Base-by-base conservation (phyloP, 2,888 invertebrate species). In the Stenichneumon culpator region DNA sequence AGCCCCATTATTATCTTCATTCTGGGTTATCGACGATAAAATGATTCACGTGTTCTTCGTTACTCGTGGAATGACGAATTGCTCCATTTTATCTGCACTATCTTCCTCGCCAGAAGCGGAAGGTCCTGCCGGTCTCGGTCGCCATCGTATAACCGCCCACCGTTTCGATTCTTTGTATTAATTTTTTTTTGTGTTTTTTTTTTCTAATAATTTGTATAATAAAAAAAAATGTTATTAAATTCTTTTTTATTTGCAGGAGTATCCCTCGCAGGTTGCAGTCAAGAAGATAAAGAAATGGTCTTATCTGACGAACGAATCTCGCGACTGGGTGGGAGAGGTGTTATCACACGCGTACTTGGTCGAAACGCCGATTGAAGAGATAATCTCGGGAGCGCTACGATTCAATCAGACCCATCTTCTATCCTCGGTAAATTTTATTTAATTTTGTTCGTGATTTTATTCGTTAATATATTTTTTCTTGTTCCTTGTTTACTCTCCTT, bases 291-390 rank as follows among this genome's bases (percentile, higher is more conserved):
- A 14, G 44, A 77, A 47, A 14, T 11, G 11, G 19, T 72, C 69
- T 77, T 77, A 72, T 84, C 80, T 65, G 70, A 80, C 80, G 72
- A 72, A 77, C 72, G 44, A 47, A 72, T 83, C 50, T 16, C 70
- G 70, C 19, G 50, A 54, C 65, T 47, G 73, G 44, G 67, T 28
- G 16, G 19, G 36, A 22, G 25, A 32, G 28, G 57, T 72, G 78
- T 25, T 79, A 79, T 83, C 74, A 52, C 67, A 32, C 14, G 22
- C n/a, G 72, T 72, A 22, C 28, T 36, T 4, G 19, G 22, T 2
- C 32, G 32, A 36, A 65, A 7, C 36, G 50, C 22, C 14, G 25
- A 57, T 28, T 32, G 14, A 3, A 47, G 39, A 28, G 44, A 39
- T 60, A 44, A 74, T 67, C 67, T 36, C 1, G 16, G 19, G 14